A percentile compares a stretch with the other conserved stretches of the same genome.
These are phyloP conservation scores for Urophycis tenuis DNA, from an alignment of 2,797 vertebrate species.

Conservation along the genomic window DNA sequence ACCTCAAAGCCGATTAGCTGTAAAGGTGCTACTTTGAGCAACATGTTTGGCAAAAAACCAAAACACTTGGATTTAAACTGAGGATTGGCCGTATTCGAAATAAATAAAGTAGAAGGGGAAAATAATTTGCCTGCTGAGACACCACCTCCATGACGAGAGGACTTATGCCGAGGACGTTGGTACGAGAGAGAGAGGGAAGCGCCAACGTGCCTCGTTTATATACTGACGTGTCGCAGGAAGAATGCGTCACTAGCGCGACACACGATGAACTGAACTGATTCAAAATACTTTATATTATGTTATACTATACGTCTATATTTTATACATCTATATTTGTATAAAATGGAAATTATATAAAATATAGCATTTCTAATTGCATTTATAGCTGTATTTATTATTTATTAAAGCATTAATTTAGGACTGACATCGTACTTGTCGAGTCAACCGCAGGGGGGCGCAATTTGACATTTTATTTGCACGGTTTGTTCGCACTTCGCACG, in stretches of 20 bases:
- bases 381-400: background rate
- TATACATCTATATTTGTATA: background rate
- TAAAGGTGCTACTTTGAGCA: no score
- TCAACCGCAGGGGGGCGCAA: background rate
- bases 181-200: accelerated
- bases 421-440: background rate
- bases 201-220: accelerated
- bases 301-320: background rate
- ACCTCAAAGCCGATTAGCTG: no score
- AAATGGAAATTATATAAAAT: background rate
- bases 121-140: no score
- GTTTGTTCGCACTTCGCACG: background rate
- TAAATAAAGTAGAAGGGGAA: no score
- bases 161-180: background rate
- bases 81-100: no score
- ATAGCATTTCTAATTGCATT: background rate
- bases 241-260: constrained; percentile 29
- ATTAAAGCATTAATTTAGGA: background rate
- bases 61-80: no score
- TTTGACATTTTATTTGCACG: background rate
- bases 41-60: no score
- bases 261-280: background rate
- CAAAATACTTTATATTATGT: background rate
- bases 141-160: no score
- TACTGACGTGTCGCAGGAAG: constrained; percentile 33